Evolutionary conservation across 2,113 vertebrate genomes (phyloP).

Genomic region (Oplegnathus fasciatus): DNA sequence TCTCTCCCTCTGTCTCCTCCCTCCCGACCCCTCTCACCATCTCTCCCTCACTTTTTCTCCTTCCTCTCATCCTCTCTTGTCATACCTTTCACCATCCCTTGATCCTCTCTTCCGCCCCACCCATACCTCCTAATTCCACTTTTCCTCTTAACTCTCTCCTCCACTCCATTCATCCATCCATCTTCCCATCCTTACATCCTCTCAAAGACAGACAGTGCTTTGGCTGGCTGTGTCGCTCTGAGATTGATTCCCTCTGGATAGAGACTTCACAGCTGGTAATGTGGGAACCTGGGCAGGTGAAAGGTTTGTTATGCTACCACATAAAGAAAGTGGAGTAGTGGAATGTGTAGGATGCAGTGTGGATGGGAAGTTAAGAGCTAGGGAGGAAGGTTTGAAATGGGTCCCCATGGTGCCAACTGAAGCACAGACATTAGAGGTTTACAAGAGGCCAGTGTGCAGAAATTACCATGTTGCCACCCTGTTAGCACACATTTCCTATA

Average conservation of each 20-base stretch:
- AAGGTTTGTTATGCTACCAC: constrained; percentile 71
- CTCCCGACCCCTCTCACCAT: constrained; percentile 21
- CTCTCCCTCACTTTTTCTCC: constrained; percentile 32
- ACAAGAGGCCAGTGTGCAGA: background rate
- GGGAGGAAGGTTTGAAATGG: constrained; percentile 1
- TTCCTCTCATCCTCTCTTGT: constrained; percentile 52
- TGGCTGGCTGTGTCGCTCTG: constrained; percentile 80
- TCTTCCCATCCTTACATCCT: constrained; percentile 39
- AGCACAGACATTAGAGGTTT: background rate
- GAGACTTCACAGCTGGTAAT: constrained; percentile 80
- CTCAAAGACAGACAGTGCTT: constrained; percentile 59
- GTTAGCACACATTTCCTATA: background rate
- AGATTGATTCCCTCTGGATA: constrained; percentile 84
- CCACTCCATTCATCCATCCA: constrained; percentile 27
- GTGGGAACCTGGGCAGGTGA: constrained; percentile 82
- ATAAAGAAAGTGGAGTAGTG: constrained; percentile 8
- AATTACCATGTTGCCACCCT: background rate
- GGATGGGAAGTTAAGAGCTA: background rate
- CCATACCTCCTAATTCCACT: constrained; percentile 45
- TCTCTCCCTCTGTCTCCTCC: background rate
- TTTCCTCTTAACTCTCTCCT: constrained; percentile 37
- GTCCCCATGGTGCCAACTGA: constrained; percentile 77
- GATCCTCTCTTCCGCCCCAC: constrained; percentile 47
- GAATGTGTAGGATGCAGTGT: constrained; percentile 17
- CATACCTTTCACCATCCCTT: constrained; percentile 59